These are phyloP conservation scores for Aphodius sticticus DNA, from an alignment of 2,888 invertebrate genomes.

Conservation along the genomic window DNA sequence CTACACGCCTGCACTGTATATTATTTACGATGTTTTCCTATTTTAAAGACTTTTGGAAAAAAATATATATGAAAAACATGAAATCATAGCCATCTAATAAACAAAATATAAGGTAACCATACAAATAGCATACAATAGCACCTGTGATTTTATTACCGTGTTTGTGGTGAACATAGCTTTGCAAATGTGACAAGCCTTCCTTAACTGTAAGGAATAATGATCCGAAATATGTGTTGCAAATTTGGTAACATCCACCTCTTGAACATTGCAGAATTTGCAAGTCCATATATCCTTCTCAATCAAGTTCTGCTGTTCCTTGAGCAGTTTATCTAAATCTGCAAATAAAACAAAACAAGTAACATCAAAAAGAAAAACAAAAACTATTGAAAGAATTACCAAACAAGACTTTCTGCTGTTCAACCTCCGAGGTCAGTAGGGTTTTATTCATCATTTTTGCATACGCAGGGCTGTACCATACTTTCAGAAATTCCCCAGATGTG, in stretches of 20 bases:
- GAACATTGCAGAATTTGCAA: constrained; percentile 59
- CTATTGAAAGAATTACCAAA: constrained; percentile 20
- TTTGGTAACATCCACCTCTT: constrained; percentile 54
- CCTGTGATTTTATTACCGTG: constrained; percentile 41
- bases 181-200: constrained; percentile 51
- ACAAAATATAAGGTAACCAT: no score
- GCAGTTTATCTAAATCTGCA: constrained; percentile 40
- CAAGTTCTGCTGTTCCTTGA: constrained; percentile 53
- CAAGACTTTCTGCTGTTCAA: neutral
- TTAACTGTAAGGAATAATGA: constrained; percentile 54
- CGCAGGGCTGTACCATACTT: constrained; percentile 68
- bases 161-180: constrained; percentile 47
- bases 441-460: constrained; percentile 64
- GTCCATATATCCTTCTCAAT: constrained; percentile 57
- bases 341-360: constrained; percentile 9
- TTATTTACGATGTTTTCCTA: no score
- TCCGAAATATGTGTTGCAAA: constrained; percentile 60
- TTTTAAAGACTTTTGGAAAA: no score
- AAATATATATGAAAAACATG: no score
- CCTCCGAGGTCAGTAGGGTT: constrained; percentile 8
- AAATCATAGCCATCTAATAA: no score
- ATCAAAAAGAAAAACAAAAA: neutral
- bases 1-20: no score
- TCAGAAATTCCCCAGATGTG: constrained; percentile 60
- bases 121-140: no score